Evolutionary conservation across 2,888 invertebrate species (phyloP), one percentile per base, ranked within the genome.

Genomic region (Orchesella flavescens): DNA sequence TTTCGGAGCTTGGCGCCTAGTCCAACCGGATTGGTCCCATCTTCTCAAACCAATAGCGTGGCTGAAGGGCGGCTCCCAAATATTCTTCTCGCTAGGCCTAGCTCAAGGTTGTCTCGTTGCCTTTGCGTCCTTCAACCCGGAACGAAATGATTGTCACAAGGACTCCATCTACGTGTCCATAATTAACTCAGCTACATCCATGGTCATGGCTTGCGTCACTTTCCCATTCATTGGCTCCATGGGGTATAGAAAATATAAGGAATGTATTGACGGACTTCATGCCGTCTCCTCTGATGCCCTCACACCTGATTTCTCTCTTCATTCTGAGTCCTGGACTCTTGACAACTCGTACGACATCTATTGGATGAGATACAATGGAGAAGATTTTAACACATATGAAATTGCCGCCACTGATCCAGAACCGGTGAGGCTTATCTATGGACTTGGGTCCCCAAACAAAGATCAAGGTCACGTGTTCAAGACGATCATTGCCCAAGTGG

Each of bases 1-100:
- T 23, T 24, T 68, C 10, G 78, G 78, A 23, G 61, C 61, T 3
- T 78, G 59, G 17, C 44, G 75, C 61, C 21, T 68, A 46, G 55
- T 83, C 13, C 75, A 66, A 12, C 85, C 85, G 0, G 63, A 85
- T 17, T 84, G 75, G 76, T 10, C 15, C 1, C 19, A 34, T 1
- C 24, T 83, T 0, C 13, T 21, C 1, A 15, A 74, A 3, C 65
- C 75, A 7, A 19, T 55, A 10, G 55, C 74, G 3, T 85, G 82
- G 85, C 55, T 78, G 21, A 57, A 76, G n/a, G 83, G n/a, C 34
- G 34, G 34, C 34, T 34, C 34, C 12, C 85, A 85, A 71, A 81
- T 85, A 1, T 85, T 85, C 43, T 85, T 85, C 55, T 77, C 77
- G 1, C 57, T 85, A 0, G 77, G 81, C 9, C 21, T 85, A 9